Evolutionary conservation across 2,797 vertebrate genomes (phyloP).

Genomic region (Muscicapa comitata): DNA sequence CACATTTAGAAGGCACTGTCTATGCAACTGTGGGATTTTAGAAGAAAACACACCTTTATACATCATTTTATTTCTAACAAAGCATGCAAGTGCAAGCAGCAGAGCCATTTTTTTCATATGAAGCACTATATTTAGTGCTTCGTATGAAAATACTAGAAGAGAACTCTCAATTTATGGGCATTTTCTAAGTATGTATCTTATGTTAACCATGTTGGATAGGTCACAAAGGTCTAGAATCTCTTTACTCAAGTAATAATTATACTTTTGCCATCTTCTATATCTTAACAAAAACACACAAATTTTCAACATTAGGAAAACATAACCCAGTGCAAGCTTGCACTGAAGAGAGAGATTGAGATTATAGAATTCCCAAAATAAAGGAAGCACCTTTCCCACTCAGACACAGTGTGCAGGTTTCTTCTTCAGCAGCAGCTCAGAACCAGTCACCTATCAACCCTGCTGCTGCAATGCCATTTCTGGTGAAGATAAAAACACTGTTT

Average conservation of each 20-base stretch:
- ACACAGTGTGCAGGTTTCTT: neutral
- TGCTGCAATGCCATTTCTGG: neutral
- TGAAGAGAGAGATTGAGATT: neutral
- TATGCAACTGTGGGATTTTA: neutral
- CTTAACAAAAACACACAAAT: neutral
- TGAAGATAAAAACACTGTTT: neutral
- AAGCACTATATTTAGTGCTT: neutral
- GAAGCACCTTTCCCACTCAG: neutral
- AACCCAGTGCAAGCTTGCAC: accelerated
- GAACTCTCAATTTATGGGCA: neutral
- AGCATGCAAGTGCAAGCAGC: neutral
- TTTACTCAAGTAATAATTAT: neutral
- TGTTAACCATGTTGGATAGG: neutral
- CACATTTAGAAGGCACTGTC: neutral
- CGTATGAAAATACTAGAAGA: neutral
- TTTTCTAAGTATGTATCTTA: neutral
- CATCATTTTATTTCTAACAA: neutral
- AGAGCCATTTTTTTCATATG: neutral
- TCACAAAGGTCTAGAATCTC: neutral
- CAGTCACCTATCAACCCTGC: neutral
- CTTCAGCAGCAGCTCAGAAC: neutral
- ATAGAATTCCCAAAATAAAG: neutral
- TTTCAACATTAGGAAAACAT: neutral
- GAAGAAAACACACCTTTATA: neutral
- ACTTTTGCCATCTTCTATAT: neutral